Evolutionary conservation across 2,888 invertebrate genomes (phyloP).

Genomic region (Cosmorhoe ocellata): DNA sequence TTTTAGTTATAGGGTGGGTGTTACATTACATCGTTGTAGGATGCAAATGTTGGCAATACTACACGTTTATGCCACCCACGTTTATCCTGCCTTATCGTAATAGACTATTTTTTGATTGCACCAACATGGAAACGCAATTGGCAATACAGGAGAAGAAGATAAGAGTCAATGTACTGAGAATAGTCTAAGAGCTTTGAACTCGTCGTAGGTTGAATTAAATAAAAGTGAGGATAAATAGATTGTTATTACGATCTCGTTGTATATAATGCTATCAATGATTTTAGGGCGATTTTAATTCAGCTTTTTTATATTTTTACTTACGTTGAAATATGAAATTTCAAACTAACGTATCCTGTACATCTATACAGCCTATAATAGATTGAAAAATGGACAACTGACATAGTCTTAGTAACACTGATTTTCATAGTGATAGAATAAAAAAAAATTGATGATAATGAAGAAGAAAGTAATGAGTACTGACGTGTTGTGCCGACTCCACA

Average conservation of each 20-base stretch:
- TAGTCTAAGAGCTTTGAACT: slow-evolving; percentile 13
- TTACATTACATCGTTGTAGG: slow-evolving; percentile 47
- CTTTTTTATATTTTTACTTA: background rate
- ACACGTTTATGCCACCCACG: slow-evolving; percentile 50
- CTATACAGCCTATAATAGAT: too few species aligned
- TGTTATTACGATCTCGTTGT: background rate
- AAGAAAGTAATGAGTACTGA: too few species aligned
- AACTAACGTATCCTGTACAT: too few species aligned
- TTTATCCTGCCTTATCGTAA: slow-evolving; percentile 47
- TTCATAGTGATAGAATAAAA: too few species aligned
- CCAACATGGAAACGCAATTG: slow-evolving; percentile 56
- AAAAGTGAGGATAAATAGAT: slow-evolving; percentile 1
- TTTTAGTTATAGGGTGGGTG: slow-evolving; percentile 48
- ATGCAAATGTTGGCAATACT: slow-evolving; percentile 58
- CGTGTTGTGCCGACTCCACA: too few species aligned
- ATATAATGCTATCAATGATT: background rate
- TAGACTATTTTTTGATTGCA: slow-evolving; percentile 45
- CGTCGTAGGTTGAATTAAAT: slow-evolving; percentile 3
- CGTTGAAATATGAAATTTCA: too few species aligned
- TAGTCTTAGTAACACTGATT: too few species aligned
- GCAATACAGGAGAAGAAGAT: slow-evolving; percentile 38
- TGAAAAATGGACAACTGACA: too few species aligned
- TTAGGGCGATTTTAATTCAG: background rate
- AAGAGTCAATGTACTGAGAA: slow-evolving; percentile 40
- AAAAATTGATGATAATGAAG: too few species aligned